phyloP scores from a whole-genome alignment of 2,797 vertebrate genomes.

The Leuciscus waleckii region DNA sequence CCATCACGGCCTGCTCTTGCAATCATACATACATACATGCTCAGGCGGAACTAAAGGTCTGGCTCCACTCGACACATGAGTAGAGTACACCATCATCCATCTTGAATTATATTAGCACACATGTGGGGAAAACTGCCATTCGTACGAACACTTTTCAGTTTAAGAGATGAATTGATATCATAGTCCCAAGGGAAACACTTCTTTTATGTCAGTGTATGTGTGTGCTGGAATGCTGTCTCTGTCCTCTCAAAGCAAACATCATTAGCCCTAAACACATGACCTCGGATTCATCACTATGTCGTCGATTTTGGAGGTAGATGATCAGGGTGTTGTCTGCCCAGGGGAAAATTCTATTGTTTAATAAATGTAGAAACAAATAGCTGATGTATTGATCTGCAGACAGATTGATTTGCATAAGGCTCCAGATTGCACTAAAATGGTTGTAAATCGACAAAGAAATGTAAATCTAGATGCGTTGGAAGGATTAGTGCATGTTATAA shows the following conservation, averaged over 20 bases:
- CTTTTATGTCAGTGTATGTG: background rate
- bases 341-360: background rate
- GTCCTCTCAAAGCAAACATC: constrained; percentile 25
- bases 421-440: background rate
- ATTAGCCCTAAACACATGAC: constrained; percentile 12
- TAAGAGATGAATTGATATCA: constrained; percentile 33
- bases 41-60: constrained; percentile 58
- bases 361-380: background rate
- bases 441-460: background rate
- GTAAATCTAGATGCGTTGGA: background rate
- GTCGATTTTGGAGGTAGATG: background rate
- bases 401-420: background rate
- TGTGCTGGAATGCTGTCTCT: constrained; percentile 5
- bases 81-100: constrained; percentile 52
- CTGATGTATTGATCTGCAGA: background rate
- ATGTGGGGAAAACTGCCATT: constrained; percentile 24
- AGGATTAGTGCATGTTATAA: background rate
- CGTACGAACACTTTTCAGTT: background rate
- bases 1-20: constrained; percentile 28
- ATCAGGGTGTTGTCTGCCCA: background rate
- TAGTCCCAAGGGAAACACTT: constrained; percentile 15
- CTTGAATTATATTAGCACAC: constrained; percentile 46
- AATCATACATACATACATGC: constrained; percentile 38
- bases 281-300: constrained; percentile 28
- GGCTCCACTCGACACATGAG: constrained; percentile 62